Conservation (phyloP, 2,888 invertebrate species). For the Himalopsyche tibetana region DNA sequence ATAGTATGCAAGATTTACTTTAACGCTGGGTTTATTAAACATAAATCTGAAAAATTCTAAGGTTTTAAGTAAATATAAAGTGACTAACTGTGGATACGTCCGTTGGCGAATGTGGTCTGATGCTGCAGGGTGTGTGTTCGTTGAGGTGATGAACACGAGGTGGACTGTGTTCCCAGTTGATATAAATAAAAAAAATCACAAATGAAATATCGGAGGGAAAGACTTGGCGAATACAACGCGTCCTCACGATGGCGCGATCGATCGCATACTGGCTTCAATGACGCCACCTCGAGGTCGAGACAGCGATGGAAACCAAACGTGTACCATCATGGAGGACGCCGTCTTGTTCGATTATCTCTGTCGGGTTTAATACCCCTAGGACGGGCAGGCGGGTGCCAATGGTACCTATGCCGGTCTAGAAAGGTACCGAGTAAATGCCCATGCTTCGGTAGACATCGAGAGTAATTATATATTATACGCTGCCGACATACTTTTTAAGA, state of each 20-base stretch:
- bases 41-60: no score
- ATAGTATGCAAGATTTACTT: no score
- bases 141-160: not conserved
- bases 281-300: slow-evolving; percentile 26
- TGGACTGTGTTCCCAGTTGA: not conserved
- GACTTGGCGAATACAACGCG: slow-evolving; percentile 8
- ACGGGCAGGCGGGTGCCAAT: slow-evolving; percentile 12
- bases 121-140: not conserved
- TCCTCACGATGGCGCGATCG: slow-evolving; percentile 18
- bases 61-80: not conserved
- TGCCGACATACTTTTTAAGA: no score
- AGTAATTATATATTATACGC: not conserved
- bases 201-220: slow-evolving; percentile 9
- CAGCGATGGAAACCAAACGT: not conserved
- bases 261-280: slow-evolving; percentile 34
- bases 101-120: not conserved
- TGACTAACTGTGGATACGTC: slow-evolving; percentile 4
- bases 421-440: slow-evolving; percentile 32
- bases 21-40: no score
- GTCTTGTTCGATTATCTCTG: slow-evolving; percentile 42
- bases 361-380: slow-evolving; percentile 46
- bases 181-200: slow-evolving; percentile 2
- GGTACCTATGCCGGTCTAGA: slow-evolving; percentile 35
- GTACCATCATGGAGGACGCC: slow-evolving; percentile 24
- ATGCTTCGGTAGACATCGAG: slow-evolving; percentile 1